Base-by-base conservation (phyloP, 2,888 invertebrate genomes). In the Campoplex nolae region DNA sequence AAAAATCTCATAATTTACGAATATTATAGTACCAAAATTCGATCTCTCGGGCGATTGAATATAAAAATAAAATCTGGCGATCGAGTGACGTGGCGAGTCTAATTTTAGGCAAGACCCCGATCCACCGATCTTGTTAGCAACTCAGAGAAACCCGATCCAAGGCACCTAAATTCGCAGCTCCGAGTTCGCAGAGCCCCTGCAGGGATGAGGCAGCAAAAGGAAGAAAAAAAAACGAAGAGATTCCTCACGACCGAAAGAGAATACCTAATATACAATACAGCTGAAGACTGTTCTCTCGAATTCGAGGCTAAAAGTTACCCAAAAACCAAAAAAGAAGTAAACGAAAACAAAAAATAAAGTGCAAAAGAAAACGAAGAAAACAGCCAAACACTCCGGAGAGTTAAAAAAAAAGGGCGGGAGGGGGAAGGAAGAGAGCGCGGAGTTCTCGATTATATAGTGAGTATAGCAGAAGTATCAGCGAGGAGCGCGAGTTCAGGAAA, bases 361-460 rank as follows among this genome's bases (percentile, higher is more conserved):
- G 28, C 13, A 70, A 75, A 68, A 78, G 28, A 68, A 74, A 79
- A 86, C 68, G 65, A 83, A 75, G 67, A 76, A 68, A 79, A 56
- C 65, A 82, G 70, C 58, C 58, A 78, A 86, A 83, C 86, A 79
- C 70, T 76, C 68, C 13, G 81, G 45, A 71, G 71, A 71, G 75
- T 70, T 70, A 65, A 62, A 62, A 38, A 62, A 38, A 62, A 70
- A 18, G 13, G 11, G 65, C 54, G 23, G 54, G 76, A 51, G 68
- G 65, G 18, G 56, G 77, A 68, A 81, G 83, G 79, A 79, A 84
- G 81, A 85, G 83, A 85, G 82, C 67, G 84, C 68, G 73, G 84
- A 80, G 84, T 74, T 38, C 74, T 73, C 51, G 75, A 78, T 87
- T 81, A 84, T 78, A 82, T 70, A 84, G 84, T 75, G 84, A 84